Base-by-base conservation (phyloP, 2,113 vertebrate genomes). In the Dendropsophus ebraccatus region DNA sequence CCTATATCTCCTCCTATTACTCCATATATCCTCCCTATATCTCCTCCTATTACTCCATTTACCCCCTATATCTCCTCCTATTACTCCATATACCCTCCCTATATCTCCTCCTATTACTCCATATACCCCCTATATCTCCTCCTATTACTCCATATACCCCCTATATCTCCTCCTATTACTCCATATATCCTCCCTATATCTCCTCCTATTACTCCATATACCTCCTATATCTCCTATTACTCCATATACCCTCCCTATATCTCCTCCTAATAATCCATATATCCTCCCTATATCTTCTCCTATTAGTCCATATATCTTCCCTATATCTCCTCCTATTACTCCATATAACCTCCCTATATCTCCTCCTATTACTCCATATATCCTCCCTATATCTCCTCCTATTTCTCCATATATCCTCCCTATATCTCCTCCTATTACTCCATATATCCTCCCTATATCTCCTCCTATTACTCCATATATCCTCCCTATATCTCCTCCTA, bases 301-400 rank as follows among this genome's bases (percentile, higher is more conserved):
- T 70, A 37, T 37, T 70, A 70, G 32, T 70, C 17, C 67, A 70
- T 70, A 37, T 37, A 70, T 3, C 32, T 9, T 8, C 41, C 41
- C 41, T 82, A 69, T 82, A 50, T 69, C 60, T 50, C 25, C 10
- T 76, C 25, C 83, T 84, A 50, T 84, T 47, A 77, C 83, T 75
- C 41, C 45, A 30, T 84, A 65, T 41, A 77, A 11, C 73, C 23
- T 28, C 37, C 70, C 65, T 37, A 54, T 74, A 56, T 16, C 32
- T 58, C 23, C 70, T 28, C 52, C 32, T 25, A 58, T 23, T 62
- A 65, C 81, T 50, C 25, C 81, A 50, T 69, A 70, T 70, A 21
- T 5, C 54, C 47, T 52, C 25, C 28, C 62, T 67, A 67, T 32
- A 67, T 67, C 28, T 67, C 28, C 62, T 19, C 30, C 62, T 67